phyloP scores from a whole-genome alignment of 1,140 invertebrate genomes.

The Drosophila equinoxialis region DNA sequence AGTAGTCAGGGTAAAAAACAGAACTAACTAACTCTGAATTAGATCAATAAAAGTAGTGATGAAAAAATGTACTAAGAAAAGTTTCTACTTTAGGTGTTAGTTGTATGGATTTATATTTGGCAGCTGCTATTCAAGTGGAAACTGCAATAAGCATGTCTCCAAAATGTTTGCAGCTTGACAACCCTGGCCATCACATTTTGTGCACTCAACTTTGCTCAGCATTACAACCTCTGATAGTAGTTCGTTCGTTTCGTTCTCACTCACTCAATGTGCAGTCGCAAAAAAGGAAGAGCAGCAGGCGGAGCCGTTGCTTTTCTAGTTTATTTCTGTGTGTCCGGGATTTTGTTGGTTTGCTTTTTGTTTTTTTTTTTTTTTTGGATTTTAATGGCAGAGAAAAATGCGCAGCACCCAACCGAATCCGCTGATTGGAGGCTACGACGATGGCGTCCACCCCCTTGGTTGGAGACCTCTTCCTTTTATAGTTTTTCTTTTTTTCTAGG shows the following conservation, averaged over 20 bases:
- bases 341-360: conserved; percentile 38
- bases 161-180: conserved; percentile 19
- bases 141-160: too few species aligned
- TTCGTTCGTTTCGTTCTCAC: conserved; percentile 13
- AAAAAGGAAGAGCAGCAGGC: conserved; percentile 50
- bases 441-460: conserved; percentile 1
- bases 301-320: conserved; percentile 73
- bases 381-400: conserved; percentile 60
- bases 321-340: conserved; percentile 61
- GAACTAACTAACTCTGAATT: too few species aligned
- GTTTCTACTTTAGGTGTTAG: too few species aligned
- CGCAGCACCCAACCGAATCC: conserved; percentile 62
- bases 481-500: conserved; percentile 44
- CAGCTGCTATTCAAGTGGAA: too few species aligned
- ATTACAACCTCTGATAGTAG: not conserved
- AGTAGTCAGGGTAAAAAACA: conserved; percentile 17
- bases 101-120: too few species aligned
- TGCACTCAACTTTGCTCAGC: not conserved
- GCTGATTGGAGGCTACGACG: conserved; percentile 70
- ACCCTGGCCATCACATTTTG: conserved; percentile 23
- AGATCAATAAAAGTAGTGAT: too few species aligned
- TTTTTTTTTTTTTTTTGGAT: conserved; percentile 33
- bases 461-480: conserved; percentile 45
- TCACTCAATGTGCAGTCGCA: conserved; percentile 13
- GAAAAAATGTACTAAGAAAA: too few species aligned